A percentile compares a stretch with the other conserved stretches of the same genome.
These are phyloP conservation scores for Tichodroma muraria DNA, from an alignment of 2,113 vertebrate species.

Conservation along the genomic window DNA sequence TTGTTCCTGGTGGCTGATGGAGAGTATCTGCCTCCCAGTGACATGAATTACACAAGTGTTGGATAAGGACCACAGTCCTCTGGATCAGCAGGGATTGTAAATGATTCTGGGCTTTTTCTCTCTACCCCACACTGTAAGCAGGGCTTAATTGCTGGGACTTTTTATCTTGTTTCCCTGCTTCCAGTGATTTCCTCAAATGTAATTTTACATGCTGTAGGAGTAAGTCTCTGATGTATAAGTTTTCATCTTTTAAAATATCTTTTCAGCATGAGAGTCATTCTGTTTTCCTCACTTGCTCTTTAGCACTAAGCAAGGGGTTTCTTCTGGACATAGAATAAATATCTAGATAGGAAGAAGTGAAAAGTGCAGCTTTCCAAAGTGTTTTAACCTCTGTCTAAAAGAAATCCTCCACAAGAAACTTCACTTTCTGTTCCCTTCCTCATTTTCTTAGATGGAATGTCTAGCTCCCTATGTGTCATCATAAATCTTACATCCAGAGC, in stretches of 20 bases:
- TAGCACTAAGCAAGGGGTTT: background rate
- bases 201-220: background rate
- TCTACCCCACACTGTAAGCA: background rate
- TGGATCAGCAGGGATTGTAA: background rate
- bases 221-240: background rate
- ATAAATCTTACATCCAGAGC: background rate
- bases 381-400: background rate
- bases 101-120: background rate
- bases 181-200: background rate
- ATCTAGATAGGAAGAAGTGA: background rate
- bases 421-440: background rate
- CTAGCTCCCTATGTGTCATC: background rate
- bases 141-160: background rate
- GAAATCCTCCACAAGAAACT: background rate
- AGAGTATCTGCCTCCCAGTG: background rate
- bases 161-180: background rate
- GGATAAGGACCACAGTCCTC: background rate
- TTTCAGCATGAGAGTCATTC: background rate
- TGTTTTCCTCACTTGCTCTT: background rate
- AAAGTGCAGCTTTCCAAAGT: background rate
- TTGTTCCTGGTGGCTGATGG: background rate
- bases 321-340: background rate
- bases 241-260: background rate
- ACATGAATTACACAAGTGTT: background rate
- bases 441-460: background rate